Percentiles rank a stretch among this genome's conserved stretches.
Evolutionary conservation across 2,113 vertebrate species (phyloP).

Genomic region (Odontesthes bonariensis): DNA sequence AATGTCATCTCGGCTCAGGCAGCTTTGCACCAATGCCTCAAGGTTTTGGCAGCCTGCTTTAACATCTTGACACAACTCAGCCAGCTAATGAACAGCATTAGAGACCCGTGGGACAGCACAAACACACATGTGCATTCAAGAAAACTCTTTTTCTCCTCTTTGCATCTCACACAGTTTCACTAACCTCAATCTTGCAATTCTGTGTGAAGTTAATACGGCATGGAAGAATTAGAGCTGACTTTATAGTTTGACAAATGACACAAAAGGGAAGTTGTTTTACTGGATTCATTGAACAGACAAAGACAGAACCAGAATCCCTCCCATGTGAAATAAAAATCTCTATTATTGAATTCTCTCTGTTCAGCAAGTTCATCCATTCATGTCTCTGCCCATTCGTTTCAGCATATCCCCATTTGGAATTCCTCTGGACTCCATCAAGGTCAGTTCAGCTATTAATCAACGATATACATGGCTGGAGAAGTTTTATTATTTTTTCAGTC

Average conservation of each 20-base stretch:
- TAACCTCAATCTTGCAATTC: neutral
- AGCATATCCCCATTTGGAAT: conserved; percentile 19
- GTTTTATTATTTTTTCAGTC: conserved; percentile 39
- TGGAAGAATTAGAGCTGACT: conserved; percentile 9
- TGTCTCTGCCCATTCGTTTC: conserved; percentile 10
- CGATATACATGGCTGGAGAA: conserved; percentile 19
- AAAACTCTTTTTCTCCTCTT: neutral
- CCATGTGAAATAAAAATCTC: conserved; percentile 21
- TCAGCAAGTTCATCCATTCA: conserved; percentile 3
- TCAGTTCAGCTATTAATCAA: conserved; percentile 39
- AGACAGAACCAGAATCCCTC: conserved; percentile 21
- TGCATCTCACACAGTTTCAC: neutral
- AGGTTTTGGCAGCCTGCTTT: conserved; percentile 58
- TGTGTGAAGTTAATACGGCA: conserved; percentile 13
- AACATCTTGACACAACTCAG: conserved; percentile 68
- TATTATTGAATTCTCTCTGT: conserved; percentile 7
- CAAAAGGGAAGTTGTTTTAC: conserved; percentile 1
- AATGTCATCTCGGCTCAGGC: conserved; percentile 52
- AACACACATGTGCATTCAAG: conserved; percentile 23
- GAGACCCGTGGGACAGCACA: conserved; percentile 38
- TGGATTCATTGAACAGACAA: conserved; percentile 13
- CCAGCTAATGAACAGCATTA: conserved; percentile 66
- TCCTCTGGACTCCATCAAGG: conserved; percentile 25
- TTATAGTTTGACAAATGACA: conserved; percentile 19
- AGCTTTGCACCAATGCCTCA: conserved; percentile 49